These are phyloP conservation scores for Penaeus chinensis DNA, from an alignment of 1,140 invertebrate genomes.

Conservation along the genomic window DNA sequence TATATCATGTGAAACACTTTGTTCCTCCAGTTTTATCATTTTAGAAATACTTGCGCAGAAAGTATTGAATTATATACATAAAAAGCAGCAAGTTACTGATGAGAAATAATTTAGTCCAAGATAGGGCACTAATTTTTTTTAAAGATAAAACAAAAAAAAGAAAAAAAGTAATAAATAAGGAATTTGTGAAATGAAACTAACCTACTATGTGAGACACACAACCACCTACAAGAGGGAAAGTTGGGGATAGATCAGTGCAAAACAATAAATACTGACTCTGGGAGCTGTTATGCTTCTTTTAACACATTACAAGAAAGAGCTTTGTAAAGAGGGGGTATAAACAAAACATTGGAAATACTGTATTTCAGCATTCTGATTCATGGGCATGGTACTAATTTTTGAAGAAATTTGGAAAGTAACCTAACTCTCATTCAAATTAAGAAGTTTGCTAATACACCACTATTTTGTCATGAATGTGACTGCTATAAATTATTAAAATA, in stretches of 20 bases:
- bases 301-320: slow-evolving; percentile 17
- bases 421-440: too few species aligned
- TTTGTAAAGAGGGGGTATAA: background rate
- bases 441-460: too few species aligned
- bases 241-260: slow-evolving; percentile 36
- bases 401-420: background rate
- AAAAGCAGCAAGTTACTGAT: slow-evolving; percentile 39
- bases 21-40: slow-evolving; percentile 32
- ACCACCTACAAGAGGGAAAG: slow-evolving; percentile 54
- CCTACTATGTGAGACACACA: slow-evolving; percentile 56
- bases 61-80: slow-evolving; percentile 48
- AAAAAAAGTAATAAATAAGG: slow-evolving; percentile 17
- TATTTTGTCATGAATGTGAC: too few species aligned
- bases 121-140: slow-evolving; percentile 27
- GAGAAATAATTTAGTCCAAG: slow-evolving; percentile 37
- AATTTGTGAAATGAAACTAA: slow-evolving; percentile 55
- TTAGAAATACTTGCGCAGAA: slow-evolving; percentile 31
- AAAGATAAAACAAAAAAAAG: slow-evolving; percentile 12
- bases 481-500: too few species aligned
- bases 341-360: background rate
- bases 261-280: slow-evolving; percentile 27
- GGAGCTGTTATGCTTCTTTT: slow-evolving; percentile 31
- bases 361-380: slow-evolving; percentile 24
- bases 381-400: background rate
- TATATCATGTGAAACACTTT: slow-evolving; percentile 25